Evolutionary conservation across 1,140 invertebrate genomes (phyloP).

Genomic region (Ericerus pela): DNA sequence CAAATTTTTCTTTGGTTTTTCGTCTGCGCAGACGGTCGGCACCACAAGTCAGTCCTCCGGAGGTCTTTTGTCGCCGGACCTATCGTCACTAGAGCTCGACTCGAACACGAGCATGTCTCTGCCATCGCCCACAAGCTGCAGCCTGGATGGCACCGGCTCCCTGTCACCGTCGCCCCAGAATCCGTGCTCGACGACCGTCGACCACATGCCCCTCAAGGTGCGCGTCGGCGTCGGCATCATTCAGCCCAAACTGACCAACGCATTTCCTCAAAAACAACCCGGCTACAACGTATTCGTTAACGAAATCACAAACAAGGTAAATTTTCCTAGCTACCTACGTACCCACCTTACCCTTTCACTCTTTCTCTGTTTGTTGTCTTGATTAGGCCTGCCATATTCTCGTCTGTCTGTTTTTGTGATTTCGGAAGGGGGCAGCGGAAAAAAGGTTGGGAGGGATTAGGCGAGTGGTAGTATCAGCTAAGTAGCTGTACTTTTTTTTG

Average conservation of each 20-base stretch:
- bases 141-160: conserved; percentile 40
- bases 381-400: too few relatives aligned
- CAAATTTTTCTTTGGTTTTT: neutral
- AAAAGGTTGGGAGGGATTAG: too few relatives aligned
- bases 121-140: conserved; percentile 56
- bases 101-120: conserved; percentile 61
- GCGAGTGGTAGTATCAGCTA: too few relatives aligned
- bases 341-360: too few relatives aligned
- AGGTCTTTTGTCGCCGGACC: conserved; percentile 45
- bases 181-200: conserved; percentile 34
- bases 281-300: conserved; percentile 15
- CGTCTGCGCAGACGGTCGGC: conserved; percentile 8
- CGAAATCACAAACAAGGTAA: conserved; percentile 17
- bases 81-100: conserved; percentile 56
- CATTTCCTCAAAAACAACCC: conserved; percentile 8
- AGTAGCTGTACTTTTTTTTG: too few relatives aligned
- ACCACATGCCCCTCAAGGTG: neutral
- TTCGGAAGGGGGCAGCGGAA: too few relatives aligned
- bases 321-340: neutral
- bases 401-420: too few relatives aligned
- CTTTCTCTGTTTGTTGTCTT: too few relatives aligned
- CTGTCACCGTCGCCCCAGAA: conserved; percentile 31
- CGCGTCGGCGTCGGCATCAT: conserved; percentile 55
- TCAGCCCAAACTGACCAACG: conserved; percentile 63
- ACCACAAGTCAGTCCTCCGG: conserved; percentile 29